A percentile compares a stretch with the other conserved stretches of the same genome.
Conservation (phyloP, 2,888 invertebrate genomes). For the Polymixis lichenea region DNA sequence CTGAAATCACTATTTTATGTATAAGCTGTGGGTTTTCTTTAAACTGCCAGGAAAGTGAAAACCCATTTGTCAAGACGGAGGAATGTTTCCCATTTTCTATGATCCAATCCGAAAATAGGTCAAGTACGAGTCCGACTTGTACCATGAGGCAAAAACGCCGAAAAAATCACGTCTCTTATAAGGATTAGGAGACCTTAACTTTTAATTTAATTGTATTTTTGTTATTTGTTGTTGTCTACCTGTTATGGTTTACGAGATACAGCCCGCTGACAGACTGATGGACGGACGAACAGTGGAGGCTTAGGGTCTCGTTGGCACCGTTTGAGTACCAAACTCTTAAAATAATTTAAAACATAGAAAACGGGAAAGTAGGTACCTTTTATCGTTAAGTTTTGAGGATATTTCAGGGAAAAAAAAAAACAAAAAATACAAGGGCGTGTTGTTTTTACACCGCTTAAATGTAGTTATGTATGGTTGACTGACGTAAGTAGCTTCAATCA, state of each 20-base stretch:
- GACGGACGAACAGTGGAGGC: too few relatives aligned
- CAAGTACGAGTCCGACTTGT: too few relatives aligned
- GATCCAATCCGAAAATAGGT: background rate
- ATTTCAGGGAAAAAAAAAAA: slow-evolving; percentile 9
- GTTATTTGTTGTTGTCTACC: too few relatives aligned
- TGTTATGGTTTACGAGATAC: too few relatives aligned
- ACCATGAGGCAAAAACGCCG: too few relatives aligned
- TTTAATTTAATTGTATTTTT: too few relatives aligned
- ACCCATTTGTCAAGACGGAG: background rate
- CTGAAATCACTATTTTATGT: background rate
- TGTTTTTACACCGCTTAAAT: slow-evolving; percentile 24
- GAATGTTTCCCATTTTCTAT: background rate
- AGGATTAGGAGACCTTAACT: too few relatives aligned
- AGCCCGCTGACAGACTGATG: too few relatives aligned
- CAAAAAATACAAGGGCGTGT: slow-evolving; percentile 6
- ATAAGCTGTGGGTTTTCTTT: background rate
- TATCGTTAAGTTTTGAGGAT: background rate
- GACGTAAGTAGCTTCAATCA: slow-evolving; percentile 28
- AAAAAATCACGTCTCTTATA: too few relatives aligned
- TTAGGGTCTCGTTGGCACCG: too few relatives aligned
- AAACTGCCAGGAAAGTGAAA: background rate
- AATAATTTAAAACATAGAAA: background rate
- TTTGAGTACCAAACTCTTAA: too few relatives aligned
- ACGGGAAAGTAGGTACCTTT: background rate
- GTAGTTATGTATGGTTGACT: background rate